Percentiles rank a stretch among this genome's conserved stretches.
These are phyloP conservation scores for Catagonus wagneri DNA, from an alignment of 2,113 vertebrate species.

Conservation along the genomic window DNA sequence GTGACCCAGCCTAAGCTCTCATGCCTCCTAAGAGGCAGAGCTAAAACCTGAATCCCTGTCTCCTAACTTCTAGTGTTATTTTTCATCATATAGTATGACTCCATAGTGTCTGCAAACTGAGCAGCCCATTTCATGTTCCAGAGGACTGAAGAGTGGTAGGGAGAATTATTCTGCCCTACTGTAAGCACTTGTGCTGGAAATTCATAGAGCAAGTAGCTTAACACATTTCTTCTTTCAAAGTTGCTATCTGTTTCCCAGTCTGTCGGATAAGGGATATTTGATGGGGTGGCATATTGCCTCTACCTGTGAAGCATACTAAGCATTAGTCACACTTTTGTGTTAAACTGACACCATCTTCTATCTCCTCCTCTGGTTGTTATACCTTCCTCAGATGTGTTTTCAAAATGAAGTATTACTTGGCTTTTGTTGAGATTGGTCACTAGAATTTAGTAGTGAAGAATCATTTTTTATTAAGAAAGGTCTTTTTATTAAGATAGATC, in stretches of 20 bases:
- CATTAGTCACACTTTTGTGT: neutral
- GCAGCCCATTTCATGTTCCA: neutral
- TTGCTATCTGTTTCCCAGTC: neutral
- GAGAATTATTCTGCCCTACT: neutral
- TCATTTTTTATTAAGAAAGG: neutral
- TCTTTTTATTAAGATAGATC: neutral
- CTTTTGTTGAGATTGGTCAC: constrained; percentile 67
- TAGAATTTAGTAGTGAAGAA: constrained; percentile 62
- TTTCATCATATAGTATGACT: neutral
- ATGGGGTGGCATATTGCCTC: neutral
- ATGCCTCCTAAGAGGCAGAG: neutral
- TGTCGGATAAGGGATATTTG: neutral
- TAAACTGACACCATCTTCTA: neutral
- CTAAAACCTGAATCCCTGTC: neutral
- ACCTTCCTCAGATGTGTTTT: constrained; percentile 52
- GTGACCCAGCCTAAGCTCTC: neutral
- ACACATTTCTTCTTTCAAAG: neutral
- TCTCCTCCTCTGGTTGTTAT: neutral
- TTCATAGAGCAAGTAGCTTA: constrained; percentile 11
- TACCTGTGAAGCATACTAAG: neutral
- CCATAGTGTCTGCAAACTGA: neutral
- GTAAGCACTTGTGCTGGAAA: neutral
- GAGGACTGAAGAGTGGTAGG: neutral
- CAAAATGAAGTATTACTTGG: constrained; percentile 55
- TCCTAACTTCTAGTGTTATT: constrained; percentile 15